A percentile compares a stretch with the other conserved stretches of the same genome.
Conservation (phyloP, 1,140 invertebrate genomes). For the Scylla paramamosain region DNA sequence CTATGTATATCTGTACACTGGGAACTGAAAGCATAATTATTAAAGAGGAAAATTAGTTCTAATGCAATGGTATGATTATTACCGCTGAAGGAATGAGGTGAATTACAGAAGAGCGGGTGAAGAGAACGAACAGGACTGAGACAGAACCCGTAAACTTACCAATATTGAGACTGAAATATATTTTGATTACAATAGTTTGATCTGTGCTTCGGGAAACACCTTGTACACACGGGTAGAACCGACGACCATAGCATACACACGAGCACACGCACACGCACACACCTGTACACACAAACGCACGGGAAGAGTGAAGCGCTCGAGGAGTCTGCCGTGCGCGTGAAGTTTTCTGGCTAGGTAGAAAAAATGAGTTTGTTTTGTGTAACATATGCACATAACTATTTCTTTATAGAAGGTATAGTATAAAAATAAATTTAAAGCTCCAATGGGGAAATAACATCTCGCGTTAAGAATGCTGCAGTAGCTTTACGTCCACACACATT, state of each 20-base stretch:
- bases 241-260: constrained; percentile 32
- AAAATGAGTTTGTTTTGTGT: not conserved
- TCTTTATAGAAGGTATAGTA: too few relatives aligned
- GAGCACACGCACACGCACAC: constrained; percentile 26
- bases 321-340: not conserved
- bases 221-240: constrained; percentile 19
- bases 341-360: not conserved
- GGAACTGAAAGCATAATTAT: constrained; percentile 26
- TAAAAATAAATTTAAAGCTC: too few relatives aligned
- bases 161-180: constrained; percentile 50
- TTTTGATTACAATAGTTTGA: constrained; percentile 73
- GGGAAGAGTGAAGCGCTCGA: not conserved
- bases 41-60: not conserved
- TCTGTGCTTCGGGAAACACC: constrained; percentile 59
- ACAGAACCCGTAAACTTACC: constrained; percentile 33
- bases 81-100: not conserved
- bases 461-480: too few relatives aligned
- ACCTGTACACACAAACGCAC: constrained; percentile 21
- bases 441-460: too few relatives aligned
- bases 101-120: not conserved
- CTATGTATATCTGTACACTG: constrained; percentile 66
- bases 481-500: too few relatives aligned
- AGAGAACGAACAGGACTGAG: constrained; percentile 26
- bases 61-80: not conserved
- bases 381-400: not conserved